Evolutionary conservation across 2,113 vertebrate genomes (phyloP).

Genomic region (Tapirus terrestris): DNA sequence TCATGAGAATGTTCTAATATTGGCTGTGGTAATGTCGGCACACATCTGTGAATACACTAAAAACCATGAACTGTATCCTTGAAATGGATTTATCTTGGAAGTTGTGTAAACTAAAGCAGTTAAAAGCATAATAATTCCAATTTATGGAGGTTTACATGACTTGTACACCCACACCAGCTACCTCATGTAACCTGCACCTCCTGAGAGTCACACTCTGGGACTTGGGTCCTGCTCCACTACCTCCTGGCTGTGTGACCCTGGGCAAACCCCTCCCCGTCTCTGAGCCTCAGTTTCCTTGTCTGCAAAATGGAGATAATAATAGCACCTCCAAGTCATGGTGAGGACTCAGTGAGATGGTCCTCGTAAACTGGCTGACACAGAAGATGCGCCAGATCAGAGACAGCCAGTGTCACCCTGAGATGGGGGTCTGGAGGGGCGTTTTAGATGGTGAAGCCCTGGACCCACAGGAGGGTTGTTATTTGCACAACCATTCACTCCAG

Average conservation of each 20-base stretch:
- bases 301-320: background rate
- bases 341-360: background rate
- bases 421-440: background rate
- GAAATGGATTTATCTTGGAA: background rate
- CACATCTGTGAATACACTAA: background rate
- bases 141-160: background rate
- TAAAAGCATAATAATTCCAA: background rate
- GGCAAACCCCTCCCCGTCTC: background rate
- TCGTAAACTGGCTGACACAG: background rate
- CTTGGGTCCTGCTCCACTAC: too few relatives aligned
- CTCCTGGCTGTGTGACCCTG: background rate
- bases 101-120: background rate
- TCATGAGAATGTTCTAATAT: background rate
- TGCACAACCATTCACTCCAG: accelerated
- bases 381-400: background rate
- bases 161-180: accelerated
- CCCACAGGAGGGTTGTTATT: background rate
- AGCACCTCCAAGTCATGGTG: too few relatives aligned
- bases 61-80: too few relatives aligned
- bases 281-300: background rate
- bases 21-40: background rate
- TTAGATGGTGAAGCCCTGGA: accelerated
- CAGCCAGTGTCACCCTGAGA: accelerated
- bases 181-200: background rate
- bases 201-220: background rate